phyloP scores from a whole-genome alignment of 2,113 vertebrate genomes.

The Struthio camelus region DNA sequence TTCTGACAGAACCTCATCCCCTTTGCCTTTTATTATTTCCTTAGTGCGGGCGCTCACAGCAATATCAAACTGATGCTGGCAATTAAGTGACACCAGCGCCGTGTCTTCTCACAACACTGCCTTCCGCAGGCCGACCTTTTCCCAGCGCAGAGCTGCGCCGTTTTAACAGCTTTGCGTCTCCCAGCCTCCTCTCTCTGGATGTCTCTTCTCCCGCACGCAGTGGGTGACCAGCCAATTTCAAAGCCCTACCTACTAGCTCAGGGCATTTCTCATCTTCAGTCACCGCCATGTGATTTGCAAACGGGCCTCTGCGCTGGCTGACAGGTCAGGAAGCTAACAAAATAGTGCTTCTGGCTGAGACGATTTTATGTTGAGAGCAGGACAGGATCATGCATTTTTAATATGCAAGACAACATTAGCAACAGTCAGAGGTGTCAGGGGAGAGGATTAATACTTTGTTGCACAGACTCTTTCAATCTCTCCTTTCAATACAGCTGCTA shows the following conservation, averaged over 20 bases:
- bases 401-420: conserved; percentile 57
- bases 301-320: neutral
- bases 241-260: neutral
- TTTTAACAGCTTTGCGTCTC: conserved; percentile 13
- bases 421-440: conserved; percentile 32
- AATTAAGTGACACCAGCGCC: conserved; percentile 32
- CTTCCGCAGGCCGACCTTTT: neutral
- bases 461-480: neutral
- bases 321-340: conserved; percentile 41
- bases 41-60: conserved; percentile 4
- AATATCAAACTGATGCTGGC: conserved; percentile 22
- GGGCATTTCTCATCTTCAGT: conserved; percentile 55
- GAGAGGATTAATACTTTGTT: conserved; percentile 56
- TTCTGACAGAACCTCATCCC: conserved; percentile 36
- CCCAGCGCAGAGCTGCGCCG: neutral
- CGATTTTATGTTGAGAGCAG: conserved; percentile 17
- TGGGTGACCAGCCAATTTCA: conserved; percentile 30
- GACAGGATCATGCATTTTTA: conserved; percentile 53
- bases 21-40: conserved; percentile 36
- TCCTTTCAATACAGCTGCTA: neutral
- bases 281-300: conserved; percentile 48
- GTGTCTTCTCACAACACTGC: neutral
- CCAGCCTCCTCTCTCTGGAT: neutral
- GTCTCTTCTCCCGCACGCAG: neutral
- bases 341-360: conserved; percentile 3